phyloP scores from a whole-genome alignment of 2,113 vertebrate species.

The Panthera uncia region DNA sequence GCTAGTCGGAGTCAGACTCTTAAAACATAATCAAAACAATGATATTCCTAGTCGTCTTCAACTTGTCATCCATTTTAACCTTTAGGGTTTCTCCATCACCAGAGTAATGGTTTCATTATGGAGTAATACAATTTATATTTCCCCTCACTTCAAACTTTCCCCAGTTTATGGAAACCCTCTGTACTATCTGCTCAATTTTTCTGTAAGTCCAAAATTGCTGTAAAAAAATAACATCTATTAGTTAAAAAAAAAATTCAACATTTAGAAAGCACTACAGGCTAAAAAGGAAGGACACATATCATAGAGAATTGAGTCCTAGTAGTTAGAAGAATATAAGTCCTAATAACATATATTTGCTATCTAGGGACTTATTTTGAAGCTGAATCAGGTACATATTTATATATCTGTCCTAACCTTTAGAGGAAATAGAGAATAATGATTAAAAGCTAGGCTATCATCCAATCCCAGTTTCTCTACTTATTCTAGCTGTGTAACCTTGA shows the following conservation, averaged over 20 bases:
- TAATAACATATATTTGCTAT: neutral
- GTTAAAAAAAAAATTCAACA: neutral
- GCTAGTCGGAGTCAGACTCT: neutral
- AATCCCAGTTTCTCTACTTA: neutral
- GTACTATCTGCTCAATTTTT: neutral
- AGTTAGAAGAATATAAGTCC: neutral
- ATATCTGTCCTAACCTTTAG: neutral
- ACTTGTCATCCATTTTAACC: neutral
- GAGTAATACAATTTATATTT: neutral
- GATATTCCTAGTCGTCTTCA: neutral
- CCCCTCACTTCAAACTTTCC: neutral
- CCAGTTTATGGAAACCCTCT: constrained; percentile 3
- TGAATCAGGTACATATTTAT: neutral
- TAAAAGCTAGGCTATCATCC: neutral
- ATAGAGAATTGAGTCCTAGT: neutral
- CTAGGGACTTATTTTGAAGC: neutral
- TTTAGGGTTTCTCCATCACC: neutral
- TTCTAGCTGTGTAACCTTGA: neutral
- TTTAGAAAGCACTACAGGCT: neutral
- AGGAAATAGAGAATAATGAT: constrained; percentile 23
- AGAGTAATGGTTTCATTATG: neutral
- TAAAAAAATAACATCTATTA: neutral
- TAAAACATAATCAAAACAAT: neutral
- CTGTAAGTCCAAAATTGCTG: neutral
- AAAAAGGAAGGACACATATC: neutral